These are phyloP conservation scores for Sogatella furcifera DNA, from an alignment of 1,140 invertebrate species.

Conservation along the genomic window DNA sequence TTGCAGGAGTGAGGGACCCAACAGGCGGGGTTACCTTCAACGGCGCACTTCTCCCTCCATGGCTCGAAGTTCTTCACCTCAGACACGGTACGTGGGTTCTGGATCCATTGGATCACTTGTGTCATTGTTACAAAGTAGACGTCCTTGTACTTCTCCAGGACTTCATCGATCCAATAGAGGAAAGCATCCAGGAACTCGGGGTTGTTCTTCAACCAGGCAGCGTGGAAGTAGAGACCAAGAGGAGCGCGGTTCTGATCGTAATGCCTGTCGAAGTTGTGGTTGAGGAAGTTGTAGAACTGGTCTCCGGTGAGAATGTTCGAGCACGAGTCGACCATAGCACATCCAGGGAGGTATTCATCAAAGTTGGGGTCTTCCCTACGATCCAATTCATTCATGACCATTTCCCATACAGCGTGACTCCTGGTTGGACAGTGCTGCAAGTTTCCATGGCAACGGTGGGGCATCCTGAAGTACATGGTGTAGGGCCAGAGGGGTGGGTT, in stretches of 20 bases:
- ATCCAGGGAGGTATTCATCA: conserved; percentile 85
- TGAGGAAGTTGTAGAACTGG: conserved; percentile 91
- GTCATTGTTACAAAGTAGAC: conserved; percentile 97
- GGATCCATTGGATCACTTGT: conserved; percentile 94
- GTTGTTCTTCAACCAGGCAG: conserved; percentile 91
- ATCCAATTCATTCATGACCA: conserved; percentile 96
- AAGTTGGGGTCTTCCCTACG: conserved; percentile 81
- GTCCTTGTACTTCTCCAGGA: conserved; percentile 75
- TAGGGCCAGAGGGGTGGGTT: conserved; percentile 94
- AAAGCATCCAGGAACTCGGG: conserved; percentile 88
- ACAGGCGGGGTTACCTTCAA: conserved; percentile 65
- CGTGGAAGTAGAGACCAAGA: conserved; percentile 89
- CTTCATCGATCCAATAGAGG: conserved; percentile 90
- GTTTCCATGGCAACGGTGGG: conserved; percentile 87
- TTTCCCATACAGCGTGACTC: conserved; percentile 90
- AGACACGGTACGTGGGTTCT: conserved; percentile 72
- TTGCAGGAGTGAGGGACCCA: conserved; percentile 85
- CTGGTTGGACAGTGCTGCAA: conserved; percentile 85
- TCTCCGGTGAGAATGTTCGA: conserved; percentile 87
- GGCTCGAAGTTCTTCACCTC: conserved; percentile 86
- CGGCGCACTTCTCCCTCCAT: conserved; percentile 85
- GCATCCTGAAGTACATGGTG: conserved; percentile 96
- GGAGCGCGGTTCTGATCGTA: conserved; percentile 90
- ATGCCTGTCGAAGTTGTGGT: conserved; percentile 91
- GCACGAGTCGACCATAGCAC: conserved; percentile 94